Conservation (phyloP, 2,113 vertebrate species). For the Albula goreensis region DNA sequence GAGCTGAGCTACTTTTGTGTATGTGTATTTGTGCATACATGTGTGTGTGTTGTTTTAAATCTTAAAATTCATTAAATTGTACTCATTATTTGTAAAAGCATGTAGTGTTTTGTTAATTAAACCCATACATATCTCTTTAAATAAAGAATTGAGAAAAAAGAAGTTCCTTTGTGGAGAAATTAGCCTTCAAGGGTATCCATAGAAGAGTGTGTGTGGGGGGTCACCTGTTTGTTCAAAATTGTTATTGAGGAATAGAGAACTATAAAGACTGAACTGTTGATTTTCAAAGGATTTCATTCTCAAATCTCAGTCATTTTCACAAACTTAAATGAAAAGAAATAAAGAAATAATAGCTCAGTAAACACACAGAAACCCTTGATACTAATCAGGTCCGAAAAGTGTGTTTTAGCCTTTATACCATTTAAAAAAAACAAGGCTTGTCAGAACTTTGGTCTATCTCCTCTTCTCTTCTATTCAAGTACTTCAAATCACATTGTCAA, state of each 20-base stretch:
- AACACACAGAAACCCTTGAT: neutral
- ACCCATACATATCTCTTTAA: too few species aligned
- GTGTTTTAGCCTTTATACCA: neutral
- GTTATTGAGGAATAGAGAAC: neutral
- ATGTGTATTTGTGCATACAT: too few species aligned
- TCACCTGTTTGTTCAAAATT: neutral
- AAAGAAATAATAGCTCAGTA: neutral
- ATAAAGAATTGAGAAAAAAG: too few species aligned
- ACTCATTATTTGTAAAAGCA: too few species aligned
- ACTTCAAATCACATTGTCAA: neutral
- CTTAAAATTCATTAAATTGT: too few species aligned
- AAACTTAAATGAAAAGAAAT: neutral
- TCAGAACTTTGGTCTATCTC: neutral
- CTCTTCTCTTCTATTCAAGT: neutral
- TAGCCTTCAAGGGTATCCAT: too few species aligned
- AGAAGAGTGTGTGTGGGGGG: too few species aligned
- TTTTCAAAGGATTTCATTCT: neutral
- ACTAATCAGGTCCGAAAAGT: neutral
- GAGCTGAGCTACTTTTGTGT: too few species aligned
- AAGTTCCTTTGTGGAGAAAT: too few species aligned
- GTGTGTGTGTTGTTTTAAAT: too few species aligned
- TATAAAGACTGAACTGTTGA: neutral
- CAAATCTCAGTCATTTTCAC: neutral
- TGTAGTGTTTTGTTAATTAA: too few species aligned
- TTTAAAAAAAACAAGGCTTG: neutral